Conservation (phyloP, 1,140 invertebrate genomes). For the Aleiodes sp. region DNA sequence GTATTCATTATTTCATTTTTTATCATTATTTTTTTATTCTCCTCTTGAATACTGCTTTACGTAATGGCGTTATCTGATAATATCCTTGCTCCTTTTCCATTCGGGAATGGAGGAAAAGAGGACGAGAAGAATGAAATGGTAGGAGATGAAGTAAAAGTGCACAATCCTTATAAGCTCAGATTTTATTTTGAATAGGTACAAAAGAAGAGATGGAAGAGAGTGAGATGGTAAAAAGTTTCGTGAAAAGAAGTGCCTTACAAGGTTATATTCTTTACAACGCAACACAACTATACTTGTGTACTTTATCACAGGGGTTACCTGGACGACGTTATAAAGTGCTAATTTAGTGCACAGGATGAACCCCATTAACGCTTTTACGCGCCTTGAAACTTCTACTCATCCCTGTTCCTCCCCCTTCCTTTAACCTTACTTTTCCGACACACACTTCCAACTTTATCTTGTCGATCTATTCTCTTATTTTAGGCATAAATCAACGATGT, state of each 20-base stretch:
- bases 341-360: slow-evolving; percentile 37
- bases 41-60: not conserved
- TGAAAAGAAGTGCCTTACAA: not conserved
- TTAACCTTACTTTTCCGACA: no score
- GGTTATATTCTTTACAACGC: slow-evolving; percentile 14
- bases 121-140: not conserved
- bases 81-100: not conserved
- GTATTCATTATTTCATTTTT: not conserved
- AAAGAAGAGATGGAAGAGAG: not conserved
- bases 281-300: slow-evolving; percentile 18
- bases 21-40: not conserved
- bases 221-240: not conserved
- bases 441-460: slow-evolving; percentile 13
- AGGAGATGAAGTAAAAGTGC: not conserved
- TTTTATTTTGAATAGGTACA: slow-evolving; percentile 1
- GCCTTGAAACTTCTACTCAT: slow-evolving; percentile 29
- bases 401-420: not conserved
- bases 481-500: not conserved
- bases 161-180: not conserved
- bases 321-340: slow-evolving; percentile 35
- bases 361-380: slow-evolving; percentile 36
- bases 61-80: slow-evolving; percentile 6
- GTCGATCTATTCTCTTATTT: slow-evolving; percentile 7
- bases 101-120: not conserved
- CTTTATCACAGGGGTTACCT: slow-evolving; percentile 31